Percentiles rank a stretch among this genome's conserved stretches.
Evolutionary conservation across 2,888 invertebrate genomes (phyloP).

Genomic region (Cryptocephalus moraei): DNA sequence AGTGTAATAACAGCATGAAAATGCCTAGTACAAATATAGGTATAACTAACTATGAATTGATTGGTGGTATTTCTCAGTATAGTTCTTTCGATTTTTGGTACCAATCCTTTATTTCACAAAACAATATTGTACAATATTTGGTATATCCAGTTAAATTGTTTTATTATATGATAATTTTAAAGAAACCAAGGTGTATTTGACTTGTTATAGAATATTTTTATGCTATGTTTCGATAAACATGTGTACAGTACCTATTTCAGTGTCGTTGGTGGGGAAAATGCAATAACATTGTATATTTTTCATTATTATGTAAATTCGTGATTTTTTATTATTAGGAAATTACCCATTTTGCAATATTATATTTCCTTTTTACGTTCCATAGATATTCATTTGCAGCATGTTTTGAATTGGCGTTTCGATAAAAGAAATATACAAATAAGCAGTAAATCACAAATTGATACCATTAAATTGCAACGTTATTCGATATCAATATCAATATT

Average conservation of each 20-base stretch:
- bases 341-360: too few relatives aligned
- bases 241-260: constrained; percentile 1
- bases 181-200: constrained; percentile 1
- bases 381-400: too few relatives aligned
- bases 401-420: background rate
- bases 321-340: too few relatives aligned
- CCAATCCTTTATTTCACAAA: constrained; percentile 6
- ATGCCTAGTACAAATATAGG: too few relatives aligned
- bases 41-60: too few relatives aligned
- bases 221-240: constrained; percentile 20
- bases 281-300: background rate
- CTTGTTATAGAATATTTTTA: constrained; percentile 20
- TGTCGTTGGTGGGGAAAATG: constrained; percentile 9
- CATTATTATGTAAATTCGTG: too few relatives aligned
- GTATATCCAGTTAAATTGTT: background rate
- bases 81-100: background rate
- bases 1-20: too few relatives aligned
- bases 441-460: too few relatives aligned
- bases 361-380: too few relatives aligned
- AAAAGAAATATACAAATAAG: background rate
- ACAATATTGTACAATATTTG: constrained; percentile 3
- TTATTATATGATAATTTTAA: constrained; percentile 3
- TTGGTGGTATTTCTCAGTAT: too few relatives aligned
- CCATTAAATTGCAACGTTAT: too few relatives aligned
- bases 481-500: background rate